Evolutionary conservation across 2,797 vertebrate genomes (phyloP), one percentile per base, ranked within the genome.

Genomic region (Selene dorsalis): DNA sequence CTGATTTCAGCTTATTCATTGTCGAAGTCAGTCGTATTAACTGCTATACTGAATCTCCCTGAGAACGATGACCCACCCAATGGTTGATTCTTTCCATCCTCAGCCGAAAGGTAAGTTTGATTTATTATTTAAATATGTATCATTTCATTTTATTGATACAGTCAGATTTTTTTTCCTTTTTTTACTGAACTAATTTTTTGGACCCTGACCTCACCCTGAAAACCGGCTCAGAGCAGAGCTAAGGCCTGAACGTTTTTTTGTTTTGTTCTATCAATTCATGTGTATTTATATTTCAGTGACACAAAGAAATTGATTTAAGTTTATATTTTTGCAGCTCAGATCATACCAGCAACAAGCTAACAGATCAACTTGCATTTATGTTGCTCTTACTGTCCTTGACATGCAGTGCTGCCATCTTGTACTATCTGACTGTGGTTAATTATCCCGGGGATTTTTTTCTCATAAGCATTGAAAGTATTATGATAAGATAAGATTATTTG

Each of bases 31-130:
- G 6, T 32, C 4, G 28, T 2, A 30, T 2, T 14, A 0, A 18
- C 11, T 3, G 1, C 20, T 0, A 6, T 4, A 1, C 16, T 5
- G 3, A 1, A 38, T 16, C 24, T 48, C 24, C 16, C 4, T 3
- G 0, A 57, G 0, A 16, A 63, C 8, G 28, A 83, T 87, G 78
- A 45, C 64, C 0, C 20, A 50, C 0, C 48, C 12, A 3, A 50
- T 0, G 14, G 71, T 66, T 7, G 0, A 18, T 50, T 20, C 20
- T 22, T 18, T 0, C 3, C 10, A 22, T 4, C 10, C 55, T 64
- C 52, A 0, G 8, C 13, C 41, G 38, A 10, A 20, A 55, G 63
- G 85, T 89, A 79, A 89, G 85, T 85, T 60, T 43, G 4, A 18
- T 48, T 1, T 4, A 69, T 65, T 35, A 6, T 26, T 43, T 61